phyloP scores from a whole-genome alignment of 2,888 invertebrate species.

The Empis livida region DNA sequence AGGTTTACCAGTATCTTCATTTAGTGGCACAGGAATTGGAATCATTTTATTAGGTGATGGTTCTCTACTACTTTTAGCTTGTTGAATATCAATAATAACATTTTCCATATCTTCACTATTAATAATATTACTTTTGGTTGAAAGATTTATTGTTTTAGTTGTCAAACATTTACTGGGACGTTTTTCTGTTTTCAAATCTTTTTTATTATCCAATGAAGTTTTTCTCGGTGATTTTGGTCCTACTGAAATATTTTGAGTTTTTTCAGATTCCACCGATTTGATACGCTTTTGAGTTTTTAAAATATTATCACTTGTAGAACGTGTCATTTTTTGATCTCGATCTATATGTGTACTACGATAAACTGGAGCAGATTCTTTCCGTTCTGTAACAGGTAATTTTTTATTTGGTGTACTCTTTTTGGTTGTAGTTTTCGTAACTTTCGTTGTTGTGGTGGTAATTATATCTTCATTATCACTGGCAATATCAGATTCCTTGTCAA shows the following conservation, averaged over 20 bases:
- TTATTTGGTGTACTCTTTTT: constrained; percentile 15
- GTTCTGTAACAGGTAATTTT: constrained; percentile 31
- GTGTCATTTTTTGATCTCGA: constrained; percentile 39
- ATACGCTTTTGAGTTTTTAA: constrained; percentile 34
- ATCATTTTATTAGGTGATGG: constrained; percentile 60
- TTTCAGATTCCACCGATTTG: constrained; percentile 19
- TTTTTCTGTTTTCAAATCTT: constrained; percentile 15
- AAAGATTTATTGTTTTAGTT: constrained; percentile 41
- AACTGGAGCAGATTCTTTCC: constrained; percentile 35
- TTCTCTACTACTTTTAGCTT: constrained; percentile 62
- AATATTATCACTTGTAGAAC: constrained; percentile 45
- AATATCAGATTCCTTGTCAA: constrained; percentile 1
- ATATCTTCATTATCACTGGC: constrained; percentile 5
- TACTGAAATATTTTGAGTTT: constrained; percentile 13
- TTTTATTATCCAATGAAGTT: constrained; percentile 8
- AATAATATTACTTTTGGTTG: constrained; percentile 36
- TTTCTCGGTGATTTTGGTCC: constrained; percentile 11
- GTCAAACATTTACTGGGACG: constrained; percentile 37
- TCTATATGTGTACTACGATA: constrained; percentile 34
- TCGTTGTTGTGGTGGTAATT: constrained; percentile 3
- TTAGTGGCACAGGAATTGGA: constrained; percentile 48
- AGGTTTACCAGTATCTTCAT: constrained; percentile 46
- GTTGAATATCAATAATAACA: constrained; percentile 53
- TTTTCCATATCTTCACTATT: constrained; percentile 43
- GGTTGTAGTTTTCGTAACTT: constrained; percentile 1